A percentile compares a stretch with the other conserved stretches of the same genome.
phyloP scores from a whole-genome alignment of 2,797 vertebrate species.

The Ispidina lecontei region DNA sequence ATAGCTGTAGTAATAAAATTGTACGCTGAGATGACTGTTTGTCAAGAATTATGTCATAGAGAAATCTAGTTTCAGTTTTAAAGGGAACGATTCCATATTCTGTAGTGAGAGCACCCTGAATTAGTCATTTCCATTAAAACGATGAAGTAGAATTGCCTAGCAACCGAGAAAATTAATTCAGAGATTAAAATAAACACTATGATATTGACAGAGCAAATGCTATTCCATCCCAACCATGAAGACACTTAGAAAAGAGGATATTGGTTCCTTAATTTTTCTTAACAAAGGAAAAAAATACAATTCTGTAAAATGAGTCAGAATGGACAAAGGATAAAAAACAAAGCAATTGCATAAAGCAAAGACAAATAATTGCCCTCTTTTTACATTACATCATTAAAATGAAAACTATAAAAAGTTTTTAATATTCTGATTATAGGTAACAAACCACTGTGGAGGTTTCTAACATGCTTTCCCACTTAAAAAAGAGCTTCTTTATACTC shows the following conservation, averaged over 20 bases:
- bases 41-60: slow-evolving; percentile 18
- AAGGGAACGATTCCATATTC: not conserved
- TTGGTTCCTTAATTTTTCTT: not conserved
- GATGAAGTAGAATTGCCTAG: slow-evolving; percentile 63
- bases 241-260: not conserved
- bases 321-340: not conserved
- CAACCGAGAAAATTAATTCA: slow-evolving; percentile 67
- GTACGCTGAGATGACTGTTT: not conserved
- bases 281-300: not conserved
- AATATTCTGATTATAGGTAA: not conserved
- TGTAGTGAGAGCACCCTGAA: slow-evolving; percentile 26
- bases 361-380: not conserved
- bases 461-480: not conserved
- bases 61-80: slow-evolving; percentile 20
- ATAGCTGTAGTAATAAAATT: not conserved
- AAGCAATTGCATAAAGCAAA: not conserved
- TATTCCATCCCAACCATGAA: slow-evolving; percentile 1
- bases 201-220: slow-evolving; percentile 29
- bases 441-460: not conserved
- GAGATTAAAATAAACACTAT: slow-evolving; percentile 61
- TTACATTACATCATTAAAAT: not conserved
- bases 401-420: not conserved
- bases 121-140: slow-evolving; percentile 67
- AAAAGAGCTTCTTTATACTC: not conserved
- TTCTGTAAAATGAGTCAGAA: not conserved